Evolutionary conservation across 2,888 invertebrate genomes (phyloP).

Genomic region (Ariolimax columbianus): DNA sequence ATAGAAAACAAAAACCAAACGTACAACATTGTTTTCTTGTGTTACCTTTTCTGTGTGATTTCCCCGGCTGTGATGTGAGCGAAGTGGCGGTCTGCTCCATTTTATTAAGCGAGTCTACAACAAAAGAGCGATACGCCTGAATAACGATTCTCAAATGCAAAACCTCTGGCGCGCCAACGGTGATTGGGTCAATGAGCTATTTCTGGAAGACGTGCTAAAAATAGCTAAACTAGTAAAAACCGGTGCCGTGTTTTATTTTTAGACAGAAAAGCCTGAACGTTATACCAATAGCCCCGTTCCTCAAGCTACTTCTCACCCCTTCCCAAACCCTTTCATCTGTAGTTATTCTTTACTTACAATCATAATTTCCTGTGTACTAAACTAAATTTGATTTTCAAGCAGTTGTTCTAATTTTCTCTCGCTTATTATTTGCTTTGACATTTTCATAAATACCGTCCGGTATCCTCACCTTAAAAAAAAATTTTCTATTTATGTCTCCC

Average conservation of each 20-base stretch:
- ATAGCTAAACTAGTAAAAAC: slow-evolving; percentile 13
- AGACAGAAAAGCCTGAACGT: not conserved
- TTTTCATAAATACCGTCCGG: too few species aligned
- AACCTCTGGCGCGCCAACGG: not conserved
- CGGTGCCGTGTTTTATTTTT: not conserved
- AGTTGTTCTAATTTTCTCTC: too few species aligned
- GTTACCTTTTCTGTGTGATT: not conserved
- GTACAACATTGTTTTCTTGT: not conserved
- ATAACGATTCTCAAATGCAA: not conserved
- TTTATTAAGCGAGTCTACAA: not conserved
- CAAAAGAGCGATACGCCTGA: slow-evolving; percentile 16
- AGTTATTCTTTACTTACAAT: too few species aligned
- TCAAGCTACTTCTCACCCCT: too few species aligned
- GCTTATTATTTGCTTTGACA: too few species aligned
- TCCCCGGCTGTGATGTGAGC: not conserved
- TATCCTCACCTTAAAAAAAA: too few species aligned
- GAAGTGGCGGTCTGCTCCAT: not conserved
- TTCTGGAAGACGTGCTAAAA: not conserved
- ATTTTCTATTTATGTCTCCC: too few species aligned
- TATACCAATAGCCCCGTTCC: too few species aligned
- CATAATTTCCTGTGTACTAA: too few species aligned
- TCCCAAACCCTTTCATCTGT: too few species aligned
- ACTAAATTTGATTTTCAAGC: too few species aligned
- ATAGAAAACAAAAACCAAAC: too few species aligned
- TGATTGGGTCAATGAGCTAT: slow-evolving; percentile 1